These are phyloP conservation scores for Parascotia fuliginaria DNA, from an alignment of 2,888 invertebrate genomes.

Conservation along the genomic window DNA sequence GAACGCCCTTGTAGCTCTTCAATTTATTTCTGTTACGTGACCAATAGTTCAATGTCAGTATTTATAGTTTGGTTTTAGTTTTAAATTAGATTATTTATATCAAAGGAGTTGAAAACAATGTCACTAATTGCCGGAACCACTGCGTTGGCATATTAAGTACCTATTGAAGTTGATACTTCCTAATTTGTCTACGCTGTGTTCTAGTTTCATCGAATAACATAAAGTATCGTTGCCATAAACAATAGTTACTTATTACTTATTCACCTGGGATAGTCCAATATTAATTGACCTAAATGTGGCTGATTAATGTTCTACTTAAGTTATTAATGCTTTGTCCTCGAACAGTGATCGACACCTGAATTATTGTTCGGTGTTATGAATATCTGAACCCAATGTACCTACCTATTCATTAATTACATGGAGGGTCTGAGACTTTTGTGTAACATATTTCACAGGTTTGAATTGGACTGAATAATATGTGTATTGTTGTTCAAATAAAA, in stretches of 20 bases:
- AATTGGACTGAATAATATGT: no score
- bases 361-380: background rate
- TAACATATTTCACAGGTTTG: no score
- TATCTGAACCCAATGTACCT: no score
- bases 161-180: no score
- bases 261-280: conserved; percentile 15
- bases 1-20: conserved; percentile 19
- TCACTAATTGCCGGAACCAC: no score
- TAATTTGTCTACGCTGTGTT: no score
- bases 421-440: no score
- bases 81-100: background rate
- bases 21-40: conserved; percentile 4
- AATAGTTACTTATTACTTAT: conserved; percentile 25
- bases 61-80: background rate
- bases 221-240: background rate
- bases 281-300: conserved; percentile 33
- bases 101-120: no score
- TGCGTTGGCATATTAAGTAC: no score
- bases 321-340: conserved; percentile 7
- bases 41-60: background rate
- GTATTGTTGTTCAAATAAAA: no score
- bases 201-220: no score
- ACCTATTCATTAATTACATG: no score
- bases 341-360: conserved; percentile 1
- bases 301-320: conserved; percentile 24